A percentile compares a stretch with the other conserved stretches of the same genome.
Conservation (phyloP, 2,888 invertebrate species). For the Sphaeridia pumilis region DNA sequence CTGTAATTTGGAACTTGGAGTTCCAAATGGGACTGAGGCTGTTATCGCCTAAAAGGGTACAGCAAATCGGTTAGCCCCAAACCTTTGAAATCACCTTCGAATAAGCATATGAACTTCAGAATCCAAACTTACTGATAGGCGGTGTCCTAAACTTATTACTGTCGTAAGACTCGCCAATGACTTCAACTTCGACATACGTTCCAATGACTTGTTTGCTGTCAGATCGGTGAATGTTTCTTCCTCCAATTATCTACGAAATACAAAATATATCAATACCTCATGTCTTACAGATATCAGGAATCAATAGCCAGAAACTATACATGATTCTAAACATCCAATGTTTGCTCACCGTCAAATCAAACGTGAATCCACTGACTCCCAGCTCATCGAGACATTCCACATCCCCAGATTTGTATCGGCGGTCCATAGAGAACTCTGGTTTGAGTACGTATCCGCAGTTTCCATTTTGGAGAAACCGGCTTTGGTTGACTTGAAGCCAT, state of each 20-base stretch:
- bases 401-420: background rate
- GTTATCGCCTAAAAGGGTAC: constrained; percentile 62
- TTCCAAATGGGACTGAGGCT: constrained; percentile 91
- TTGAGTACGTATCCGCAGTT: constrained; percentile 25
- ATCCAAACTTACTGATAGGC: constrained; percentile 6
- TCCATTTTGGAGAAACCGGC: constrained; percentile 23
- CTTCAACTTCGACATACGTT: constrained; percentile 84
- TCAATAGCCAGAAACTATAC: too few relatives aligned
- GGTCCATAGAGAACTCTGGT: constrained; percentile 16
- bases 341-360: background rate
- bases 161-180: constrained; percentile 79
- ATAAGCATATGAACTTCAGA: background rate
- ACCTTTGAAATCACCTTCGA: too few relatives aligned
- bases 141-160: constrained; percentile 67
- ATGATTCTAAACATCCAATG: too few relatives aligned
- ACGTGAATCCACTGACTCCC: constrained; percentile 39
- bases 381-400: background rate
- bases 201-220: constrained; percentile 64
- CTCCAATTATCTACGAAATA: constrained; percentile 72
- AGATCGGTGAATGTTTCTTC: constrained; percentile 67
- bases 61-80: too few relatives aligned
- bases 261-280: too few relatives aligned
- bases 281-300: too few relatives aligned
- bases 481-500: constrained; percentile 21
- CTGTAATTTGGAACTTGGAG: constrained; percentile 67